Evolutionary conservation across 2,113 vertebrate genomes (phyloP).

Genomic region (Pomatostomus ruficeps): DNA sequence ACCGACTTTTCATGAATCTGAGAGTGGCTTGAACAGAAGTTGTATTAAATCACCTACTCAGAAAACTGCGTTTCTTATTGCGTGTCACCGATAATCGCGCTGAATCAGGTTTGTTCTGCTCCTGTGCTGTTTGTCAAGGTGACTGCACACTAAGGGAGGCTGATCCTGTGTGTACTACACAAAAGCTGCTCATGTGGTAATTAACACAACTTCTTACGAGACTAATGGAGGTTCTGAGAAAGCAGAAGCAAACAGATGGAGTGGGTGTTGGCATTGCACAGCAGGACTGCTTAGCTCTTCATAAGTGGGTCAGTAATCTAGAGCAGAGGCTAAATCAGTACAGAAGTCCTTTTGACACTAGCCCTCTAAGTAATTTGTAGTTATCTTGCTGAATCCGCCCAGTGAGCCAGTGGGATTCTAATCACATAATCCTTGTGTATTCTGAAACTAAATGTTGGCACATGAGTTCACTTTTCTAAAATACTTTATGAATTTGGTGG

Average conservation of each 20-base stretch:
- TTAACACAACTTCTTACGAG: slow-evolving; percentile 1
- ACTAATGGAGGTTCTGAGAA: slow-evolving; percentile 33
- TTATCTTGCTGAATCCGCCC: slow-evolving; percentile 27
- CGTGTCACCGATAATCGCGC: neutral
- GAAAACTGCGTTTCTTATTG: neutral
- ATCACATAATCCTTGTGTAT: slow-evolving; percentile 15
- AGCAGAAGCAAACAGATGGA: slow-evolving; percentile 65
- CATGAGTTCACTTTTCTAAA: neutral
- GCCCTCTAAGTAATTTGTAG: slow-evolving; percentile 19
- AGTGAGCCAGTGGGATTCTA: slow-evolving; percentile 6
- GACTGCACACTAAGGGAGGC: neutral
- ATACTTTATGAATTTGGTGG: fast-evolving
- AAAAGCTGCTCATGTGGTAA: slow-evolving; percentile 21
- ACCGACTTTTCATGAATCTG: neutral
- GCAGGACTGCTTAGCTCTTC: slow-evolving; percentile 38
- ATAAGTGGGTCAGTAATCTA: slow-evolving; percentile 65
- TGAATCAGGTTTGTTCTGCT: neutral
- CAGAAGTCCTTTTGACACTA: slow-evolving; percentile 36
- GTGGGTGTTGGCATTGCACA: slow-evolving; percentile 14
- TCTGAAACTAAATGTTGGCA: neutral
- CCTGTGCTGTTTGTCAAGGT: neutral
- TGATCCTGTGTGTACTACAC: neutral
- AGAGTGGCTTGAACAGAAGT: neutral
- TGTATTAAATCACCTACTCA: neutral
- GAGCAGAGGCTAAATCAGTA: slow-evolving; percentile 51